Conservation (phyloP, 1,140 invertebrate species). For the Macrotrachela quadricornifera region DNA sequence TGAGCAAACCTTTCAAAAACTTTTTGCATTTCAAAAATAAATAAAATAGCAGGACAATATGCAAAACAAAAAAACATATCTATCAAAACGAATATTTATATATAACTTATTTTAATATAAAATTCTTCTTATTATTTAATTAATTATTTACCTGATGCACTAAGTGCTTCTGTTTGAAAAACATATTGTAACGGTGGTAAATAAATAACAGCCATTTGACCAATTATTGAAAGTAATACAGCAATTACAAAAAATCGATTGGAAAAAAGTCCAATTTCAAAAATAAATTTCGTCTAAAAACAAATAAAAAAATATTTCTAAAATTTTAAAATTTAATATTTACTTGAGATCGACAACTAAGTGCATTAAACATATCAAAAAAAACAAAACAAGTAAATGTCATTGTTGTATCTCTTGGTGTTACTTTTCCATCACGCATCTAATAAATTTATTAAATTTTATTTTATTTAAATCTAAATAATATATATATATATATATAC, state of each 20-base stretch:
- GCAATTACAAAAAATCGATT: constrained; percentile 86
- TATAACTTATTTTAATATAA: too few species aligned
- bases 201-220: constrained; percentile 88
- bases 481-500: constrained; percentile 35
- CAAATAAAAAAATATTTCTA: constrained; percentile 1
- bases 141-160: constrained; percentile 42
- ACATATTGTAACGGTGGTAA: constrained; percentile 78
- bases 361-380: constrained; percentile 99
- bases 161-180: constrained; percentile 90
- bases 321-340: constrained; percentile 6
- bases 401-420: constrained; percentile 90
- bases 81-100: too few species aligned
- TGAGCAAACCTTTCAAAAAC: too few species aligned
- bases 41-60: too few species aligned
- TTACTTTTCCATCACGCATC: constrained; percentile 60
- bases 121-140: too few species aligned
- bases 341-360: constrained; percentile 81
- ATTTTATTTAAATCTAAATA: not conserved
- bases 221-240: constrained; percentile 70
- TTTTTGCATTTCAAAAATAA: too few species aligned
- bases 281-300: constrained; percentile 36
- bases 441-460: constrained; percentile 32
- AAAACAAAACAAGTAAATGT: constrained; percentile 99
- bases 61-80: too few species aligned
- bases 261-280: constrained; percentile 57